These are phyloP conservation scores for Drosophila atripex DNA, from an alignment of 2,888 invertebrate genomes.

Conservation along the genomic window DNA sequence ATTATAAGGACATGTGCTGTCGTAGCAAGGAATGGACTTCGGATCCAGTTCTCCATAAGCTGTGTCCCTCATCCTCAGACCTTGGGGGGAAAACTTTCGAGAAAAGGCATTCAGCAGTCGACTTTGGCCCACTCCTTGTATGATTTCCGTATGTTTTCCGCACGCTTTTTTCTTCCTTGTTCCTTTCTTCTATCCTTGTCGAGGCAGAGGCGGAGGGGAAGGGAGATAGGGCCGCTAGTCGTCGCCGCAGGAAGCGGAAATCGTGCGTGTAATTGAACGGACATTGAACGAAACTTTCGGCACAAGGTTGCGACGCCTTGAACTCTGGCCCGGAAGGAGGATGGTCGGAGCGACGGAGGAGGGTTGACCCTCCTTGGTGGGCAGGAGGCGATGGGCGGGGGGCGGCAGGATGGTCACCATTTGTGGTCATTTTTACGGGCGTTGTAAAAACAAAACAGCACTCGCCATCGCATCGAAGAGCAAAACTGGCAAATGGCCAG, in stretches of 20 bases:
- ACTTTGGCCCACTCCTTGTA: not conserved
- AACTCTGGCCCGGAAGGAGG: not conserved
- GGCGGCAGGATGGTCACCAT: conserved; percentile 41
- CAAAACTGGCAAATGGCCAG: conserved; percentile 49
- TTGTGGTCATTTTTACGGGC: conserved; percentile 75
- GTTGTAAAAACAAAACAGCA: conserved; percentile 69
- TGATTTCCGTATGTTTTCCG: conserved; percentile 50
- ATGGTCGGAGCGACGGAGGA: not conserved
- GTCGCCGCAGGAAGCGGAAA: conserved; percentile 75
- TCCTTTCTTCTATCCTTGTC: not conserved
- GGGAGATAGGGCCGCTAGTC: not conserved
- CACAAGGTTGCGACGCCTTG: conserved; percentile 47
- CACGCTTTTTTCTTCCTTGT: conserved; percentile 14
- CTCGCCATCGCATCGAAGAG: conserved; percentile 10
- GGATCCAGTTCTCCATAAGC: too few relatives aligned
- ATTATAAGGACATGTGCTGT: too few relatives aligned
- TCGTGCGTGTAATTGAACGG: conserved; percentile 79
- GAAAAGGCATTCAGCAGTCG: not conserved
- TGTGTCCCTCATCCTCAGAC: too few relatives aligned
- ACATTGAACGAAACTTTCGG: conserved; percentile 73
- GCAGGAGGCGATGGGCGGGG: not conserved
- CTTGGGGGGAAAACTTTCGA: too few relatives aligned
- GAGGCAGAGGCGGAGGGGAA: not conserved
- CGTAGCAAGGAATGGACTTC: too few relatives aligned
- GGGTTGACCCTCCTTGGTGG: too few relatives aligned